Conservation (phyloP, 2,113 vertebrate species). For the Tupaia chinensis region DNA sequence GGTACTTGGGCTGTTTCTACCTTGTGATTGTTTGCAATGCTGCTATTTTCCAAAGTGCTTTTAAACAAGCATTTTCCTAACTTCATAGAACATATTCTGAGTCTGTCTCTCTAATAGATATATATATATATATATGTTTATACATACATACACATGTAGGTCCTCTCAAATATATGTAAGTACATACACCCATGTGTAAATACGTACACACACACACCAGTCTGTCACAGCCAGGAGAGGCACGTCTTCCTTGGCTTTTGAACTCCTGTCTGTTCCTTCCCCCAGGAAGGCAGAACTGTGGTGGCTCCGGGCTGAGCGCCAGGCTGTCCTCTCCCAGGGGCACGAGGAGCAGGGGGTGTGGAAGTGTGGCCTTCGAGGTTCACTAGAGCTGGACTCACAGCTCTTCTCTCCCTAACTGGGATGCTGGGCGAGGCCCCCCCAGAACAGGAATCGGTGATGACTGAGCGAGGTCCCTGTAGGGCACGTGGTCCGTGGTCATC, state of each 20-base stretch:
- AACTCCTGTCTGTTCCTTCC: neutral
- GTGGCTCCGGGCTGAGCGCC: neutral
- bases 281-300: neutral
- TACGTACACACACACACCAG: neutral
- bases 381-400: neutral
- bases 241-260: neutral
- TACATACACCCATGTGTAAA: neutral
- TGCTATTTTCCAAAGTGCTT: neutral
- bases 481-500: neutral
- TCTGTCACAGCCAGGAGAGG: neutral
- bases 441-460: too few species aligned
- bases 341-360: neutral
- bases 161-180: neutral
- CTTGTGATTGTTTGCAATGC: neutral
- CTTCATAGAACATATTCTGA: neutral
- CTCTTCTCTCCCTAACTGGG: neutral
- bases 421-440: neutral
- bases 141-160: too few species aligned
- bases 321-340: constrained; percentile 13
- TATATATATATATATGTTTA: too few species aligned
- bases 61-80: neutral
- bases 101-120: too few species aligned
- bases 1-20: neutral
- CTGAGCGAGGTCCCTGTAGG: too few species aligned
- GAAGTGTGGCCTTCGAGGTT: neutral